Base-by-base conservation (phyloP, 2,888 invertebrate genomes). In the Seladonia tumulorum region DNA sequence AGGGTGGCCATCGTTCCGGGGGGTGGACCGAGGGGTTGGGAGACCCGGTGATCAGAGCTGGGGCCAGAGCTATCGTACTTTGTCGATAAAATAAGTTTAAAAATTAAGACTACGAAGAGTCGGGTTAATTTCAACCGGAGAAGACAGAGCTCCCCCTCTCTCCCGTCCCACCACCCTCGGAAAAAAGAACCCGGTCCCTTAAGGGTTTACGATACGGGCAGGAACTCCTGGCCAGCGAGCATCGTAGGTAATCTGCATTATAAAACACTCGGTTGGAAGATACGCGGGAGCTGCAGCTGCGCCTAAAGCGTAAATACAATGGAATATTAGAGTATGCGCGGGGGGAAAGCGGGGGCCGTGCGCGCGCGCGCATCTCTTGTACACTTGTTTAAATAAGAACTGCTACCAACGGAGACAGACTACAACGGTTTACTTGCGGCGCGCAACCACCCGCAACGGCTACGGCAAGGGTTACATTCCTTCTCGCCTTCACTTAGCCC, bases 11-110 rank as follows among this genome's bases (percentile, higher is more conserved):
- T 35, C 29, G 76, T 68, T 29, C 42, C 35, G 35, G 35, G 35
- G 76, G 39, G 53, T 57, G 45, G 71, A 45, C 25, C 25, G 57
- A 76, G 47, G 42, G 49, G 4, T 49, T 22, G 63, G 14, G 85
- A 68, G 18, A 66, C 57, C n/a, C 57, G 81, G 73, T 57, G 68
- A 66, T 76, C 49, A 25, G 82, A 49, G 22, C 68, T 2, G 73
- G 2, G 73, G 45, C 5, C 53, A 2, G n/a, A 10, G 83, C 42
- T 83, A 60, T 78, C 63, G 79, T 68, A 68, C 76, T 77, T 84
- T 74, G 85, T 79, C 90, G 86, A 90, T 92, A 88, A 90, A 92
- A 91, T 92, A 91, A 91, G 83, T 90, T 91, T 87, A 89, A 87
- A 91, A 86, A 83, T 83, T 85, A 85, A 85, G 86, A 85, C 18